Conservation (phyloP, 2,113 vertebrate genomes). For the Catharus minimus region DNA sequence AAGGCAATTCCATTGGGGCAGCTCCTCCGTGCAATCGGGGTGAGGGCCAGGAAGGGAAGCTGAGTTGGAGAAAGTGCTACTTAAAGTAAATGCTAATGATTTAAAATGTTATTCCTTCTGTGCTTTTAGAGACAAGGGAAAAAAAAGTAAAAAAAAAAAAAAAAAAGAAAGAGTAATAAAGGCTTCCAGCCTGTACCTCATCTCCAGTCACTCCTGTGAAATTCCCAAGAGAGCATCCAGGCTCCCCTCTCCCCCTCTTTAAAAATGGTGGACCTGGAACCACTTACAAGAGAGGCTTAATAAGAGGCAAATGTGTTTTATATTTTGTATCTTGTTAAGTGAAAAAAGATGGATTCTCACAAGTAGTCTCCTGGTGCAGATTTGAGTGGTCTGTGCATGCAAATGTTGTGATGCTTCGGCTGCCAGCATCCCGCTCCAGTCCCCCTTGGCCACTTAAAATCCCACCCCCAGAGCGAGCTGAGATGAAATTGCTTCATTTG, state of each 20-base stretch:
- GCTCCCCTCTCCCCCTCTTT: conserved; percentile 72
- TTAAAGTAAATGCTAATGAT: conserved; percentile 78
- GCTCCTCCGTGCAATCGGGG: neutral
- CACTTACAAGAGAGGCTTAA: conserved; percentile 81
- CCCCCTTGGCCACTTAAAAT: conserved; percentile 75
- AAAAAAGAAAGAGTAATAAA: conserved; percentile 66
- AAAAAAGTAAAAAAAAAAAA: neutral
- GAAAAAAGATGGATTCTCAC: conserved; percentile 81
- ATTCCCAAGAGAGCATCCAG: conserved; percentile 69
- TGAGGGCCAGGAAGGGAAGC: conserved; percentile 52
- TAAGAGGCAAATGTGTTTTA: conserved; percentile 84
- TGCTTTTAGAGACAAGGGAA: conserved; percentile 64
- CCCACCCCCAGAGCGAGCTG: conserved; percentile 54
- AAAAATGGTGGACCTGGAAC: conserved; percentile 82
- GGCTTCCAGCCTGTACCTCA: conserved; percentile 79
- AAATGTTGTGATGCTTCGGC: conserved; percentile 69
- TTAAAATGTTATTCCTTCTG: conserved; percentile 81
- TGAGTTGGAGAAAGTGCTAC: conserved; percentile 70
- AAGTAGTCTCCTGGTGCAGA: conserved; percentile 79
- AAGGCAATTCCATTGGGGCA: conserved; percentile 24
- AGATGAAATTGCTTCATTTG: conserved; percentile 75
- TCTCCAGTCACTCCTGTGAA: conserved; percentile 76
- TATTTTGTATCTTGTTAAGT: conserved; percentile 84
- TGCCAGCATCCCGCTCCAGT: conserved; percentile 66
- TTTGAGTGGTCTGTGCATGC: conserved; percentile 73